A percentile compares a stretch with the other conserved stretches of the same genome.
phyloP scores from a whole-genome alignment of 2,888 invertebrate species.

The Leucophora obtusa region DNA sequence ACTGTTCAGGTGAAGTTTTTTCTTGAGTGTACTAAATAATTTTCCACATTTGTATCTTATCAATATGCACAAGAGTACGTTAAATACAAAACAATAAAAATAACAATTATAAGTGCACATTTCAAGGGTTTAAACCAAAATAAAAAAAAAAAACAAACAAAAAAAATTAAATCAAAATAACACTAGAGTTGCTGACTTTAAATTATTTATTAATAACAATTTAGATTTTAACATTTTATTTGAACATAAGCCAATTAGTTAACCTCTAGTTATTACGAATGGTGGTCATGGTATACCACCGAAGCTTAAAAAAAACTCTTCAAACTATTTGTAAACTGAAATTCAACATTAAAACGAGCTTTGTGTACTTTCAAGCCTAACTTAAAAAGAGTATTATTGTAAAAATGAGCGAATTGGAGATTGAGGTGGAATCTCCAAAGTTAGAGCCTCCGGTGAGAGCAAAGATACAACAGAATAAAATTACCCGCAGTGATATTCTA shows the following conservation, averaged over 20 bases:
- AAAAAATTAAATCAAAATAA: neutral
- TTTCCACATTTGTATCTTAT: slow-evolving; percentile 6
- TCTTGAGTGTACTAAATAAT: slow-evolving; percentile 2
- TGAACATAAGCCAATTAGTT: neutral
- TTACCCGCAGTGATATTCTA: slow-evolving; percentile 41
- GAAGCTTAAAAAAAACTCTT: neutral
- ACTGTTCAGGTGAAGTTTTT: neutral
- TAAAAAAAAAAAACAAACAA: neutral
- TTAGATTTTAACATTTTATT: neutral
- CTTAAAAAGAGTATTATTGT: neutral
- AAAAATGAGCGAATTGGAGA: neutral
- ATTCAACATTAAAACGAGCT: neutral
- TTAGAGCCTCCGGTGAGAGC: slow-evolving; percentile 7
- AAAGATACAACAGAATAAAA: slow-evolving; percentile 30
- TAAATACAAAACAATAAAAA: slow-evolving; percentile 6
- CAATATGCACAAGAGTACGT: slow-evolving; percentile 5
- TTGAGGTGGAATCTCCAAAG: neutral
- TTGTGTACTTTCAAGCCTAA: neutral
- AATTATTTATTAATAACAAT: neutral
- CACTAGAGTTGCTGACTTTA: neutral
- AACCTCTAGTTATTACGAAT: neutral
- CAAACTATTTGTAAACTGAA: neutral
- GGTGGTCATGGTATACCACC: neutral
- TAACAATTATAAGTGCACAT: neutral
- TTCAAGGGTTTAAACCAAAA: neutral